A percentile compares a stretch with the other conserved stretches of the same genome.
phyloP scores from a whole-genome alignment of 2,888 invertebrate genomes.

The Melieria crassipennis region DNA sequence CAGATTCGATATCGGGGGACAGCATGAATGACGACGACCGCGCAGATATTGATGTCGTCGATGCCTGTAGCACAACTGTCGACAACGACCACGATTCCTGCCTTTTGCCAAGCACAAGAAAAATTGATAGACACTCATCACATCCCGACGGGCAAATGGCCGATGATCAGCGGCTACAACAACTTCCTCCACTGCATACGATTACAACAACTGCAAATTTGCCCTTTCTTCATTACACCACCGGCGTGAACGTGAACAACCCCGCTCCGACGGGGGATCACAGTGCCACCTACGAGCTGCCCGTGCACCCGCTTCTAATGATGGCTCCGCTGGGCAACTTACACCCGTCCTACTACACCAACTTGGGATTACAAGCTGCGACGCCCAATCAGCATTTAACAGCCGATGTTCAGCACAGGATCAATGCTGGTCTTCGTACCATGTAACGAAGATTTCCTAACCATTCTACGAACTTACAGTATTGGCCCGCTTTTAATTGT shows the following conservation, averaged over 20 bases:
- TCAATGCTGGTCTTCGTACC: no score
- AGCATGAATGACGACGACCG: conserved; percentile 51
- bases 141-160: neutral
- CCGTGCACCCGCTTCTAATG: conserved; percentile 64
- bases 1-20: conserved; percentile 51
- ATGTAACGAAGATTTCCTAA: no score
- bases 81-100: conserved; percentile 27
- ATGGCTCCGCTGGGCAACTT: conserved; percentile 59
- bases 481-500: no score
- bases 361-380: conserved; percentile 20
- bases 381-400: no score
- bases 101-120: neutral
- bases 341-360: conserved; percentile 58
- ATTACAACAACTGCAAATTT: conserved; percentile 58
- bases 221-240: conserved; percentile 60
- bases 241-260: conserved; percentile 45
- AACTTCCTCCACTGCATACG: conserved; percentile 60
- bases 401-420: no score
- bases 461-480: no score
- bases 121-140: neutral
- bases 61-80: conserved; percentile 37
- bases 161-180: conserved; percentile 51
- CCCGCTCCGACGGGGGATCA: conserved; percentile 1
- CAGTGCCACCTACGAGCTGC: conserved; percentile 54
- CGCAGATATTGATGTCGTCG: conserved; percentile 51